These are phyloP conservation scores for Sesamia nonagrioides DNA, from an alignment of 1,140 invertebrate species.

Conservation along the genomic window DNA sequence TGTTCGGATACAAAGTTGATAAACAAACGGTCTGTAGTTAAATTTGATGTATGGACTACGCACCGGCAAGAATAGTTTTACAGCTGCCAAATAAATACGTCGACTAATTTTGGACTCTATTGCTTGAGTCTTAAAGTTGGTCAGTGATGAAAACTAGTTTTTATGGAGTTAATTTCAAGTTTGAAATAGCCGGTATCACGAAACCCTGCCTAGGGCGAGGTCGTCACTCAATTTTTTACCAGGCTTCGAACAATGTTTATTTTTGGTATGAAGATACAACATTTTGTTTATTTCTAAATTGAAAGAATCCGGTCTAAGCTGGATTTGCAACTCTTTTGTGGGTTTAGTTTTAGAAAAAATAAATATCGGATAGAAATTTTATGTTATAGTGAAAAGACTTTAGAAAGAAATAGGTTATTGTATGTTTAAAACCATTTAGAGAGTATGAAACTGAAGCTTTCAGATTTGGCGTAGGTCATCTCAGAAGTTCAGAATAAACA, in stretches of 20 bases:
- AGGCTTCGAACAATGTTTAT: conserved; percentile 55
- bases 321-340: conserved; percentile 1
- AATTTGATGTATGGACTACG: conserved; percentile 59
- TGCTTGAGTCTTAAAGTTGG: neutral
- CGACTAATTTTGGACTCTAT: conserved; percentile 35
- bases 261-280: conserved; percentile 46
- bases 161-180: neutral
- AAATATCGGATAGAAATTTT: neutral
- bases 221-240: conserved; percentile 60
- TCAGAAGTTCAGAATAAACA: no score
- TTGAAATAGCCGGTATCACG: conserved; percentile 24
- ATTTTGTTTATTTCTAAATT: conserved; percentile 14
- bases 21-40: conserved; percentile 59
- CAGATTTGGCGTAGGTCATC: no score
- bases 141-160: neutral
- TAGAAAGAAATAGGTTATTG: no score
- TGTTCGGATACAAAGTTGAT: conserved; percentile 55
- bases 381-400: no score
- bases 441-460: no score
- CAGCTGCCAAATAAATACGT: neutral
- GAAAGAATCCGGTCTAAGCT: neutral
- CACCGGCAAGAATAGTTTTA: conserved; percentile 13
- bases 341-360: neutral
- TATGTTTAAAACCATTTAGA: no score
- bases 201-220: conserved; percentile 53